phyloP scores from a whole-genome alignment of 2,113 vertebrate species.

The Pelusios castaneus region DNA sequence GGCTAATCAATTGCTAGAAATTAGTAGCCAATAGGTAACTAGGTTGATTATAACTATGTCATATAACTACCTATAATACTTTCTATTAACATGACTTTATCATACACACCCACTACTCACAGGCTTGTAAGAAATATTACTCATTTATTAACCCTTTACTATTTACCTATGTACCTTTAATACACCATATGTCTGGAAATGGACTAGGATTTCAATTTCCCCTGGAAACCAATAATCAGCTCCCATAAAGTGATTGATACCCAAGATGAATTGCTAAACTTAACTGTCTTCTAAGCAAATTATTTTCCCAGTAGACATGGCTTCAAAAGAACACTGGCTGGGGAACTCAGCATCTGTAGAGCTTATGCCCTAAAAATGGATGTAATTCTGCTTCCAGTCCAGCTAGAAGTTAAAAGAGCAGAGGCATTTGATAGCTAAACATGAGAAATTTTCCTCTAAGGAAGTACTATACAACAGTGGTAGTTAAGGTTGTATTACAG shows the following conservation, averaged over 20 bases:
- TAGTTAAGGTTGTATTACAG: neutral
- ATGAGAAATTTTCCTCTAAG: neutral
- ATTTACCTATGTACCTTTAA: slow-evolving; percentile 1
- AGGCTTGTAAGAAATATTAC: neutral
- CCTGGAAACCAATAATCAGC: neutral
- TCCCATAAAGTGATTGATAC: neutral
- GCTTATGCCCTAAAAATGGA: neutral
- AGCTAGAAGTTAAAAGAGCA: neutral
- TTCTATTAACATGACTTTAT: neutral
- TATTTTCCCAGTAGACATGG: neutral
- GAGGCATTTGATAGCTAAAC: neutral
- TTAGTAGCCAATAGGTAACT: slow-evolving; percentile 35
- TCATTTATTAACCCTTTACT: slow-evolving; percentile 62
- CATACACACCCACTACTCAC: neutral
- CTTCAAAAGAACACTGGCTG: neutral
- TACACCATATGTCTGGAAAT: neutral
- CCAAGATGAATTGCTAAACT: neutral
- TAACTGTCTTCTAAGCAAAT: neutral
- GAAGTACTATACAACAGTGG: neutral
- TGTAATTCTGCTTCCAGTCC: neutral
- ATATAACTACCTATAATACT: slow-evolving; percentile 7
- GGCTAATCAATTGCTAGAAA: neutral
- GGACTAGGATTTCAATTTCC: neutral
- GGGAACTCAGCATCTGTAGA: neutral
- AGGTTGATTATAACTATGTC: slow-evolving; percentile 11